Evolutionary conservation across 2,888 invertebrate species (phyloP), one percentile per base, ranked within the genome.

Genomic region (Scelioninae gen. 2): DNA sequence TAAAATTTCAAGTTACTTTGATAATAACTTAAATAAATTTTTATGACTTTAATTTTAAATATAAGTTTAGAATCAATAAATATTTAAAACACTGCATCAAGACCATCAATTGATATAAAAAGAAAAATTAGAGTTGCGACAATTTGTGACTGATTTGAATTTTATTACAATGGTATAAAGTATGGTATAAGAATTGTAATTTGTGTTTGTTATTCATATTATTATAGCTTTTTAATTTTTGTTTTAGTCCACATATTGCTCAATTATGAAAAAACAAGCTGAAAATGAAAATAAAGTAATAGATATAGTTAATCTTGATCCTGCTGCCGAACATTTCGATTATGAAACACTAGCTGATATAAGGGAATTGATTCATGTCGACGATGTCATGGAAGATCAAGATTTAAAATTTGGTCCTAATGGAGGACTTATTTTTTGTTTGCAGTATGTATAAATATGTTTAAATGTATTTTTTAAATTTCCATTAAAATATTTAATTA

Each of bases 361-460:
- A 74, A 87, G 96, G 53, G 94, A 98, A 86, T 88, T 98, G 58
- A 97, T 99, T 79, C 93, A 95, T 74, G 89, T 98, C 0, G 96
- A 97, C 74, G 98, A 99, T 89, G 96, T 94, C 0, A 97, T 98
- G 97, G 97, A 98, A 83, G 97, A 97, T 87, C 94, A 96, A 76
- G 94, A 96, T 80, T 85, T 98, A 25, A 91, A 92, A 80, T 96
- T 96, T 87, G 99, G 99, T 0, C 99, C 99, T 0, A 99, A 99
- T 86, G 99, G 99, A 4, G 98, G 97, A 1, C 90, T 98, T 3
- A 90, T 98, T 0, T 98, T 96, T 87, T 98, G 97, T 87, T 92
- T 98, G 87, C 96, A 98, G 93, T 93, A 86, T 88, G 91, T 87
- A 60, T 13, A 52, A 43, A 18, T 13, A 31, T 31, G 3, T 6